Percentiles rank a stretch among this genome's conserved stretches.
phyloP scores from a whole-genome alignment of 2,797 vertebrate genomes.

The Tolypeutes matacus region DNA sequence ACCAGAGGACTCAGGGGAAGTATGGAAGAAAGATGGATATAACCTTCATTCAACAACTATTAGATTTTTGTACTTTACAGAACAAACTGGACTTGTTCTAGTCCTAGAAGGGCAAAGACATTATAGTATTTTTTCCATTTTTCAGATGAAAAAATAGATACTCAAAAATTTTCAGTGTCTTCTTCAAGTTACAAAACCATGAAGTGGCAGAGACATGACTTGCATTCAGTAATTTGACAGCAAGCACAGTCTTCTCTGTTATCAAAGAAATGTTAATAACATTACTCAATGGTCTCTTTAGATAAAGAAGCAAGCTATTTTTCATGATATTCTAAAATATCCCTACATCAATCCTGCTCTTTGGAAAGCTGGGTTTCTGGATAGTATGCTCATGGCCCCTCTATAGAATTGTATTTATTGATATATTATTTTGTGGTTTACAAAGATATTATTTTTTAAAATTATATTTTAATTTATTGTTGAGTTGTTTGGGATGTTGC shows the following conservation, averaged over 20 bases:
- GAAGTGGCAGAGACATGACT: neutral
- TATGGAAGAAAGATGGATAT: neutral
- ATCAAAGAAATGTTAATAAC: neutral
- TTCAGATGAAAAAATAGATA: neutral
- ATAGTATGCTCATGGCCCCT: fast-evolving
- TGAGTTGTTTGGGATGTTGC: neutral
- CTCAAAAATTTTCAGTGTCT: neutral
- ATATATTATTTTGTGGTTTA: neutral
- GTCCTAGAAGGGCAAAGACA: neutral
- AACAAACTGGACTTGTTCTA: neutral
- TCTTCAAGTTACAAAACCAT: neutral
- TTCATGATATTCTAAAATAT: neutral
- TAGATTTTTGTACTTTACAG: neutral
- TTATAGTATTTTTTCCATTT: too few relatives aligned
- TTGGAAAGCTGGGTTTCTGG: neutral
- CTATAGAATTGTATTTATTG: neutral
- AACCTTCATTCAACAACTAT: neutral
- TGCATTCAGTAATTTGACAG: neutral
- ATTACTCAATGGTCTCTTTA: too few relatives aligned
- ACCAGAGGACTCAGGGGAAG: neutral
- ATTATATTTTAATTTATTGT: neutral
- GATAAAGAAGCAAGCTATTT: fast-evolving
- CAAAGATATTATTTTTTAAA: neutral
- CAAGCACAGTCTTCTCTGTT: neutral
- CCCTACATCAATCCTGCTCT: neutral